Base-by-base conservation (phyloP, 2,888 invertebrate species). In the Eupsilia transversa region DNA sequence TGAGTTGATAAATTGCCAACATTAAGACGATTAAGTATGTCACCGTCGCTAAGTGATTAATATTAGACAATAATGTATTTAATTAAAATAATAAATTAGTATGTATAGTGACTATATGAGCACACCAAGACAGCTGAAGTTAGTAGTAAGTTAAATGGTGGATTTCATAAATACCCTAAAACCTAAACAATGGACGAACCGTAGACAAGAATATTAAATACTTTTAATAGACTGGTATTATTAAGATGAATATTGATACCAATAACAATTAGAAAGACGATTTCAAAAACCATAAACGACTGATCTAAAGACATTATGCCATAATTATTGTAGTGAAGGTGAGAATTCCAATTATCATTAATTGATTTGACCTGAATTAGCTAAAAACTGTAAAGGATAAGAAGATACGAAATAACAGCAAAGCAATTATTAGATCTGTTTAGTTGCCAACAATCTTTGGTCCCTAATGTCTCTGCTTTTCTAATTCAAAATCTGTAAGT, bases 301-400 rank as follows among this genome's bases (percentile, higher is more conserved):
- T 60, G 30, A 71, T 52, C 52, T 54, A 56, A 72, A 69, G 27
- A 49, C 59, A 76, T 73, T 61, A 72, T 75, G 69, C 43, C 66
- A 59, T 73, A 68, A 82, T 61, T 74, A 79, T 77, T 54, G 56
- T 60, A 30, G 66, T 67, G 73, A 84, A 84, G 84, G 74, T 66
- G 73, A 77, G 66, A 70, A 81, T 49, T 38, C 43, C 38, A 57
- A 84, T 72, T 46, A 65, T 5, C 12, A 57, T 20, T 64, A 65
- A 82, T 73, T 33, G 66, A 30, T 61, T 79, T 74, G 74, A 72
- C 80, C 73, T 76, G 64, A 59, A 74, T 82, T 57, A 20, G 23
- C 33, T 54, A 60, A 43, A 68, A 69, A 52, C 69, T 69, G 10
- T 35, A 20, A 56, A 43, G 6, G 3, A 41, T 49, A 12, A 30